Conservation (phyloP, 2,797 vertebrate species). For the Pagetopsis macropterus region DNA sequence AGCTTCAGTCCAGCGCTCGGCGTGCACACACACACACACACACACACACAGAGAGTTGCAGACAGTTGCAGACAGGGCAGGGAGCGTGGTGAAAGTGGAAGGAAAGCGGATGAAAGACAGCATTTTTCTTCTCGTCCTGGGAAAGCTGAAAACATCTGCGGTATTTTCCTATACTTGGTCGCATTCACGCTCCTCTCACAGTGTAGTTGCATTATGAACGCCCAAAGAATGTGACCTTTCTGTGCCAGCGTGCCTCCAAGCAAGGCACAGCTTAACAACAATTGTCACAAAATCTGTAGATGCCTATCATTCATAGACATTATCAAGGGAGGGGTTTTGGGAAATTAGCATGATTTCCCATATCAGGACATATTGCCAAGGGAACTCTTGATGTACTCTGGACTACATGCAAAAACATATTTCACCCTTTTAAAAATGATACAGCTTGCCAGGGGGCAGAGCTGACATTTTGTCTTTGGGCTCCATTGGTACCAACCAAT, state of each 20-base stretch:
- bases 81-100: conserved; percentile 56
- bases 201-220: conserved; percentile 34
- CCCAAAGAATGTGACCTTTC: conserved; percentile 59
- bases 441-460: no score
- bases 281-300: background rate
- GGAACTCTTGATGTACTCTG: background rate
- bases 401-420: background rate
- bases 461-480: no score
- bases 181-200: conserved; percentile 36
- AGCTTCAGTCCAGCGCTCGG: conserved; percentile 7
- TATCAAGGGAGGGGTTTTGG: background rate
- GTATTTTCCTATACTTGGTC: conserved; percentile 69
- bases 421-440: background rate
- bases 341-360: background rate
- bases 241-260: conserved; percentile 29
- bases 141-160: conserved; percentile 66
- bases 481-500: no score
- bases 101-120: conserved; percentile 70
- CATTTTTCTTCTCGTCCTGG: conserved; percentile 71
- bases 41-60: no score
- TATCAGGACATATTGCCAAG: background rate
- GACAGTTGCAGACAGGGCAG: conserved; percentile 34
- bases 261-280: conserved; percentile 44
- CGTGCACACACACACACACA: conserved; percentile 5
- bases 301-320: background rate